Conservation (phyloP, 2,888 invertebrate species). For the Nowickia ferox region DNA sequence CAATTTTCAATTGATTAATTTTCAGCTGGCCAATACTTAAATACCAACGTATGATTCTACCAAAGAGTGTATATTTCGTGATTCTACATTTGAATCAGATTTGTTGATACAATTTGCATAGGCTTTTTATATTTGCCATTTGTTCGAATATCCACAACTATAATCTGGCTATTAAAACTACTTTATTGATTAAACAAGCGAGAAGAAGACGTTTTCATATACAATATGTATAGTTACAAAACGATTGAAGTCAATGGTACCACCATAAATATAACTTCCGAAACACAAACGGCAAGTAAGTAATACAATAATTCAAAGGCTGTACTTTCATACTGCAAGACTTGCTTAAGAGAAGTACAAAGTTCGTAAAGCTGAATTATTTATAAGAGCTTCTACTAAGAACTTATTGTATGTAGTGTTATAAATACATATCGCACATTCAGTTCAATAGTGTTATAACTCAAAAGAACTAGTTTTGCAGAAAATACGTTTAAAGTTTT, state of each 20-base stretch:
- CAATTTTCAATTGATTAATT: constrained; percentile 3
- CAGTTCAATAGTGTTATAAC: too few species aligned
- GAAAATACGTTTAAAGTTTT: too few species aligned
- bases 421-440: too few species aligned
- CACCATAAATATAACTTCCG: constrained; percentile 19
- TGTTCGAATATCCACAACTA: neutral
- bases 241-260: neutral
- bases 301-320: neutral
- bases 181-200: constrained; percentile 9
- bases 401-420: neutral
- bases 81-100: constrained; percentile 1
- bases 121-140: neutral
- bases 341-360: constrained; percentile 32
- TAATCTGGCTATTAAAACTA: neutral
- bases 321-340: neutral
- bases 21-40: constrained; percentile 2
- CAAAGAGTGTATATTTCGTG: too few species aligned
- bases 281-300: constrained; percentile 46
- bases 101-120: neutral
- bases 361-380: constrained; percentile 52
- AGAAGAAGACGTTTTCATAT: neutral
- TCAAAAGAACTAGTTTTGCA: too few species aligned
- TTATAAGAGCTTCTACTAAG: constrained; percentile 19
- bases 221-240: constrained; percentile 17
- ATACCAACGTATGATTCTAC: constrained; percentile 10